Evolutionary conservation across 2,113 vertebrate genomes (phyloP).

Genomic region (Cephalopholis sonnerati): DNA sequence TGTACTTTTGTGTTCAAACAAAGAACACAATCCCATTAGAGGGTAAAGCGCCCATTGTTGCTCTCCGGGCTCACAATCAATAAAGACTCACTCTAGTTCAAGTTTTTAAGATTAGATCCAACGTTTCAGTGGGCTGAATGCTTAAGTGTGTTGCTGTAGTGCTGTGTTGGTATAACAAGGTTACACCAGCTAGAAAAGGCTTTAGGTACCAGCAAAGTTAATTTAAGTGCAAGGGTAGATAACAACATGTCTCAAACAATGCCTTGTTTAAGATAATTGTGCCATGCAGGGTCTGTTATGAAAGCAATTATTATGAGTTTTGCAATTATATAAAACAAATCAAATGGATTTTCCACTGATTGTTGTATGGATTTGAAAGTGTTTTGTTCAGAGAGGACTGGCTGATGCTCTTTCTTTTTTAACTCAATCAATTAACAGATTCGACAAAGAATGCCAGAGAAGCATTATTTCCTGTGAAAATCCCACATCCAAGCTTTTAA

Average conservation of each 20-base stretch:
- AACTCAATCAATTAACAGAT: slow-evolving; percentile 34
- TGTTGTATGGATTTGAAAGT: not conserved
- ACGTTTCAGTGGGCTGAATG: slow-evolving; percentile 64
- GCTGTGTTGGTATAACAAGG: slow-evolving; percentile 56
- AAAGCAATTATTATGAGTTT: slow-evolving; percentile 22
- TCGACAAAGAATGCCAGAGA: not conserved
- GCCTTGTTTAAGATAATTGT: slow-evolving; percentile 48
- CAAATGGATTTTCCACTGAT: slow-evolving; percentile 20
- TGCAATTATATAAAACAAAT: slow-evolving; percentile 26
- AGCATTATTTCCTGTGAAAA: slow-evolving; percentile 11
- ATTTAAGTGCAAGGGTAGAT: slow-evolving; percentile 59
- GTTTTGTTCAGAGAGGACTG: slow-evolving; percentile 4
- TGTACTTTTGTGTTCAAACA: slow-evolving; percentile 77
- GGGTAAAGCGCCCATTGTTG: slow-evolving; percentile 63
- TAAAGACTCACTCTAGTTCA: slow-evolving; percentile 71
- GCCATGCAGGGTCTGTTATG: slow-evolving; percentile 18
- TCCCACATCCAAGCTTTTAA: not conserved
- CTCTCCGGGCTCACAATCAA: slow-evolving; percentile 74
- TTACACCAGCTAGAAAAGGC: slow-evolving; percentile 55
- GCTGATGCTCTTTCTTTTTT: not conserved
- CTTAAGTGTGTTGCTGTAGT: slow-evolving; percentile 51
- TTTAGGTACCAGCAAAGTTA: slow-evolving; percentile 39
- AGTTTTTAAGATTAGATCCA: slow-evolving; percentile 75
- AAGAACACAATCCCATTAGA: slow-evolving; percentile 81
- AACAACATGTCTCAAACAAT: slow-evolving; percentile 49